Base-by-base conservation (phyloP, 2,888 invertebrate species). In the Lacanobia wlatinum region DNA sequence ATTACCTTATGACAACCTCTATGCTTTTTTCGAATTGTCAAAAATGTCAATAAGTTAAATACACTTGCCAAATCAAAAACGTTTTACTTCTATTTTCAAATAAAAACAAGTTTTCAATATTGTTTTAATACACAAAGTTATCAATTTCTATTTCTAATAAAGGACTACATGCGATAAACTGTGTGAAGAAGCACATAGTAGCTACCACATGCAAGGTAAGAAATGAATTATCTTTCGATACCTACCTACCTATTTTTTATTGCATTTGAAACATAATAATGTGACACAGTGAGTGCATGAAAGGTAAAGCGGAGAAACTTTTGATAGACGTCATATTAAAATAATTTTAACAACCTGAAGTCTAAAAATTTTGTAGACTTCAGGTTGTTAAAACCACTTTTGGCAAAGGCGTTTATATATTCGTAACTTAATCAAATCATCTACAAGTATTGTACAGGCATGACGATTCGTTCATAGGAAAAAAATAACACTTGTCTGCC, bases 1-100 rank as follows among this genome's bases (percentile, higher is more conserved):
- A 2, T 28, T 46, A 53, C 5, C 6, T 23, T 76, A 68, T 43
- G 70, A 38, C 21, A 21, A 23, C 14, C 12, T 53, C 52, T 52
- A 52, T 53, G 52, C n/a, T 8, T 7, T 77, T 77, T 34, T 69
- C 28, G 21, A 67, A 69, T 56, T 56, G 76, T 43, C 77, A 58
- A 5, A 5, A 40, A 14, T 40, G 58, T 21, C 38, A 21, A 14
- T 21, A 6, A 40, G 40, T 38, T n/a, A 34, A 58, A 34, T 34
- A 2, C 16, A n/a, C 58, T 12, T n/a, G 38, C 23, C 12, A 28
- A 73, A 16, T 55, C 10, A 16, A 21, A n/a, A 48, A 65, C 23
- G 34, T 23, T 56, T 28, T 21, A n/a, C 7, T 73, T 73, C 77
- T 16, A 40, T 38, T 56, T 73, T 52, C 43, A 52, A 77, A 69